Conservation (phyloP, 2,888 invertebrate species). For the Hyposoter didymator region DNA sequence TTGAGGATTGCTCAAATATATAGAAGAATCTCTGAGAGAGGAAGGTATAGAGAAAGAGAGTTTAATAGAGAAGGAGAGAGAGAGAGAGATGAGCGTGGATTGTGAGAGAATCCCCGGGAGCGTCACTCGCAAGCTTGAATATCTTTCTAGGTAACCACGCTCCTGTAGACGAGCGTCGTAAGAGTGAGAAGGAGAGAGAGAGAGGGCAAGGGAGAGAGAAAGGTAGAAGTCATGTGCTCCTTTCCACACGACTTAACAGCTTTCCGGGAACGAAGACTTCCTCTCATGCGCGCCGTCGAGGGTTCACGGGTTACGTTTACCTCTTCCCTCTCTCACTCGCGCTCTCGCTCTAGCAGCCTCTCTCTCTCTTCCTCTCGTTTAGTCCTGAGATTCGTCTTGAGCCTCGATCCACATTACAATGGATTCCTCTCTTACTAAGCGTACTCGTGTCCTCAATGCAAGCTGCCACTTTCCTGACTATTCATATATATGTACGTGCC, state of each 20-base stretch:
- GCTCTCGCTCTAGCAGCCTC: neutral
- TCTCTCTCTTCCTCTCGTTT: conserved; percentile 15
- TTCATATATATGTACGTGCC: conserved; percentile 21
- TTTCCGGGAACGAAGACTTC: conserved; percentile 55
- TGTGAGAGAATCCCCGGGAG: conserved; percentile 49
- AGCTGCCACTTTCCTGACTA: conserved; percentile 45
- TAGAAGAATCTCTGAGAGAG: conserved; percentile 2
- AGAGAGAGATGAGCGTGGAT: conserved; percentile 13
- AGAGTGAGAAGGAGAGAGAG: conserved; percentile 18
- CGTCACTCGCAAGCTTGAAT: conserved; percentile 66
- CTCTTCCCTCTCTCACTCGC: conserved; percentile 19
- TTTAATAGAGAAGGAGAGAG: conserved; percentile 10
- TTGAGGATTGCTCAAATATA: conserved; percentile 28
- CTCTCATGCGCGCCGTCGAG: conserved; percentile 35
- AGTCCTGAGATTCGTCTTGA: conserved; percentile 56
- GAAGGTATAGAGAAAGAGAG: neutral
- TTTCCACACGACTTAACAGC: conserved; percentile 72
- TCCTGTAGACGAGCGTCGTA: conserved; percentile 9
- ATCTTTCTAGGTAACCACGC: conserved; percentile 47
- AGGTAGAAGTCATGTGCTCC: conserved; percentile 65
- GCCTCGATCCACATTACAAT: conserved; percentile 68
- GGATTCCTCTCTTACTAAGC: conserved; percentile 45
- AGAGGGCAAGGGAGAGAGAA: conserved; percentile 4
- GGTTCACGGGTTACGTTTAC: conserved; percentile 47
- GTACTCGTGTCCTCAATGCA: conserved; percentile 33